Conservation (phyloP, 2,888 invertebrate genomes). For the Capitulum mitella region DNA sequence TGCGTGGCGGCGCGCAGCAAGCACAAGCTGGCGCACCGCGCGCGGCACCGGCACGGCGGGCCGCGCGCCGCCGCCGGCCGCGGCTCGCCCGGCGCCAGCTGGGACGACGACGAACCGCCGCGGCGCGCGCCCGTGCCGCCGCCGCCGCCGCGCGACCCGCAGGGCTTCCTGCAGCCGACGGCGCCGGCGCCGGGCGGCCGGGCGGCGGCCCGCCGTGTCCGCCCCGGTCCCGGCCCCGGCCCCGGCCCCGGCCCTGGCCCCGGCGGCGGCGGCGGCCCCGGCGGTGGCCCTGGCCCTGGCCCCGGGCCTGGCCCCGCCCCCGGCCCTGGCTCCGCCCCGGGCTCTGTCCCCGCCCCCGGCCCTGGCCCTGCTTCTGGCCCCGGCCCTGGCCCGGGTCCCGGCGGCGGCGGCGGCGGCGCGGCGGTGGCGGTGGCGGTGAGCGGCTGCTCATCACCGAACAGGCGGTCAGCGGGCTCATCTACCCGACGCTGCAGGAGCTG, state of each 20-base stretch:
- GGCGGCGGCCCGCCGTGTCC: background rate
- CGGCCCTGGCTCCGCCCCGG: slow-evolving; percentile 23
- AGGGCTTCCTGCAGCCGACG: slow-evolving; percentile 27
- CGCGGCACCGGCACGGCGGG: slow-evolving; percentile 40
- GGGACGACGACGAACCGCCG: slow-evolving; percentile 32
- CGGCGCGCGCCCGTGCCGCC: slow-evolving; percentile 23
- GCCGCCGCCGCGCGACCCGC: slow-evolving; percentile 26
- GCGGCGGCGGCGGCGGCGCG: slow-evolving; percentile 25
- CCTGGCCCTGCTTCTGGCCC: slow-evolving; percentile 24
- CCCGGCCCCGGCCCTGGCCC: slow-evolving; percentile 25
- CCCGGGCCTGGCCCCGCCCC: slow-evolving; percentile 24
- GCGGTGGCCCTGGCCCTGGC: background rate
- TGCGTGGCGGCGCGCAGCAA: slow-evolving; percentile 39
- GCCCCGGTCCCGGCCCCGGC: slow-evolving; percentile 24
- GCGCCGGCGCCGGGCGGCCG: slow-evolving; percentile 9
- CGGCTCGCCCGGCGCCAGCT: slow-evolving; percentile 33
- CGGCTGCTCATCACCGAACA: slow-evolving; percentile 38
- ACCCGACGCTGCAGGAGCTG: slow-evolving; percentile 38
- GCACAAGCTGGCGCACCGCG: slow-evolving; percentile 41
- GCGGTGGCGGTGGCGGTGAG: slow-evolving; percentile 25
- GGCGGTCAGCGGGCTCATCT: slow-evolving; percentile 40
- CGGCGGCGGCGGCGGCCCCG: background rate
- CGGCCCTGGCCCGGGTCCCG: slow-evolving; percentile 26
- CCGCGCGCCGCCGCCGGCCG: slow-evolving; percentile 44
- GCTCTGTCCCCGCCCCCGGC: slow-evolving; percentile 21